Evolutionary conservation across 1,140 invertebrate species (phyloP).

Genomic region (Cydia splendana): DNA sequence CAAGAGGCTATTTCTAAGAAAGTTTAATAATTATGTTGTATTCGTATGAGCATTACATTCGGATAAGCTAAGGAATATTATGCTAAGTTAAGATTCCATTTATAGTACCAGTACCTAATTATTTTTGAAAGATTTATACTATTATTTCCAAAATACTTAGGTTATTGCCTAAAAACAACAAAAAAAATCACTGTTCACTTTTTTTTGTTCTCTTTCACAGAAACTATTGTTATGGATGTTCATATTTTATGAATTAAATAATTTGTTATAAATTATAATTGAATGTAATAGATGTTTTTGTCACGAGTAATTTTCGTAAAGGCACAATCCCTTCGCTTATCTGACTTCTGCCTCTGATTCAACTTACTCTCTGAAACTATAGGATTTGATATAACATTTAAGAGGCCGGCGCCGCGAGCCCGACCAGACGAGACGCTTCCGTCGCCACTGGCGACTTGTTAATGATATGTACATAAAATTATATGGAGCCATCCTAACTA

Average conservation of each 20-base stretch:
- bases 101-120: too few relatives aligned
- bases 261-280: too few relatives aligned
- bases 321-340: neutral
- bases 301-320: too few relatives aligned
- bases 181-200: too few relatives aligned
- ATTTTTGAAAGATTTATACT: too few relatives aligned
- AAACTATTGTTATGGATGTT: too few relatives aligned
- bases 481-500: constrained; percentile 41
- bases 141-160: too few relatives aligned
- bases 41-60: neutral
- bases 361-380: neutral
- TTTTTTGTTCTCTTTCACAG: too few relatives aligned
- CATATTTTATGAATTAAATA: too few relatives aligned
- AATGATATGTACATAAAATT: constrained; percentile 39
- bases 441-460: neutral
- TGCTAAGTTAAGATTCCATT: too few relatives aligned
- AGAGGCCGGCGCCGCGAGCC: neutral
- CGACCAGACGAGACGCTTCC: neutral
- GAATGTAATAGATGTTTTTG: neutral
- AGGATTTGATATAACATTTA: neutral
- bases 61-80: too few relatives aligned
- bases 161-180: too few relatives aligned
- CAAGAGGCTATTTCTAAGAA: constrained; percentile 9
- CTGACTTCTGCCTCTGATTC: neutral
- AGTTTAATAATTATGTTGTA: neutral